Conservation (phyloP, 1,140 invertebrate genomes). For the Drosophila pseudoobscura region DNA sequence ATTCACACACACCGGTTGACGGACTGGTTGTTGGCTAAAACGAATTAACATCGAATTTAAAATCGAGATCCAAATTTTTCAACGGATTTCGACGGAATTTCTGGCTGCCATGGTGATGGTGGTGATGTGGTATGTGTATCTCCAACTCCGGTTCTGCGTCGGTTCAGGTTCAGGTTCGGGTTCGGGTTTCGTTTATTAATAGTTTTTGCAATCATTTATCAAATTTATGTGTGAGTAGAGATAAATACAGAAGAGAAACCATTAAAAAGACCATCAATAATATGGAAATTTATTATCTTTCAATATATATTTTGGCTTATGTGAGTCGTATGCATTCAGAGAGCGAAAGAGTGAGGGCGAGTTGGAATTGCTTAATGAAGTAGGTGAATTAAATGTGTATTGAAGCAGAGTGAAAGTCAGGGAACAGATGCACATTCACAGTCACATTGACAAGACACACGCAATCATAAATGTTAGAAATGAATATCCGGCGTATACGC, state of each 20-base stretch:
- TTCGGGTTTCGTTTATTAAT: slow-evolving; percentile 27
- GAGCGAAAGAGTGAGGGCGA: slow-evolving; percentile 10
- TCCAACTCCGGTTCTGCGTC: slow-evolving; percentile 77
- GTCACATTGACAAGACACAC: slow-evolving; percentile 36
- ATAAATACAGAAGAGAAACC: slow-evolving; percentile 70
- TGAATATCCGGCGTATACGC: slow-evolving; percentile 59
- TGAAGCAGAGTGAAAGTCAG: slow-evolving; percentile 51
- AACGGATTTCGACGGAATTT: slow-evolving; percentile 80
- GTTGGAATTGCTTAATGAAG: slow-evolving; percentile 48
- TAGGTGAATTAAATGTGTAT: slow-evolving; percentile 47
- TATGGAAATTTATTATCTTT: slow-evolving; percentile 15
- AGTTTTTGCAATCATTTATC: slow-evolving; percentile 35
- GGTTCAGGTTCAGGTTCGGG: slow-evolving; percentile 8
- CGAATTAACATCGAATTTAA: slow-evolving; percentile 83
- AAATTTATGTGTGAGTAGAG: slow-evolving; percentile 47
- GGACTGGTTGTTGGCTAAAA: slow-evolving; percentile 75
- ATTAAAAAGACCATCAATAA: slow-evolving; percentile 57
- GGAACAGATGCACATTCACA: slow-evolving; percentile 27
- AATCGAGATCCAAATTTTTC: slow-evolving; percentile 83
- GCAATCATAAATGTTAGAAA: slow-evolving; percentile 35
- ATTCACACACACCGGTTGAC: slow-evolving; percentile 68
- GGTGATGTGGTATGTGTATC: slow-evolving; percentile 80
- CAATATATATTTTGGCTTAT: slow-evolving; percentile 6
- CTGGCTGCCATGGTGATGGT: slow-evolving; percentile 82
- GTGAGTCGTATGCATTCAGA: slow-evolving; percentile 27